Evolutionary conservation across 2,888 invertebrate genomes (phyloP), one percentile per base, ranked within the genome.

Genomic region (Rhagium mordax): DNA sequence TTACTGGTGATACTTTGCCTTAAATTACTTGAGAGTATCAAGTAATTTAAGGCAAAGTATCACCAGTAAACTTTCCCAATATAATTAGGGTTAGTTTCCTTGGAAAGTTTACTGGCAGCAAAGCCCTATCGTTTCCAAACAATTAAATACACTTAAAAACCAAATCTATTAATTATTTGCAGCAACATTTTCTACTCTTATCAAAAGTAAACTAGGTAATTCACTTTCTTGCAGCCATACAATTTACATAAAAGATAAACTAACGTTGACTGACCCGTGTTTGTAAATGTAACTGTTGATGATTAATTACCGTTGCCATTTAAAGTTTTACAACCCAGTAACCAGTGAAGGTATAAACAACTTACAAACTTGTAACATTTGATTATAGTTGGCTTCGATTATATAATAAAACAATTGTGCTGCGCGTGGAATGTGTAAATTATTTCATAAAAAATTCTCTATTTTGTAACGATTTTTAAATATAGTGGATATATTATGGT

Each of bases 271-370:
- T 20, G 47, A n/a, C n/a, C 62, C 2, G 61, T 47, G 21, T 41
- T 61, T 61, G 21, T 41, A 61, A 61, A 61, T 48, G 15, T 2
- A 16, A 16, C 29, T 18, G 16, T 18, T 18, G 27, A 27, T 64
- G 64, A 48, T 64, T 27, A 62, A 62, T 47, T 21, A 24, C 24
- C n/a, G 13, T 62, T 21, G 61, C 48, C 48, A 41, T 62, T 62
- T 48, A 18, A 24, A 57, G 24, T 48, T 41, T 47, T 62, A 62
- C 41, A 62, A 62, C 47, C 20, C 21, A 48, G 61, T 21, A 24
- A 61, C 10, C 13, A 47, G 61, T 21, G 24, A 48, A 47, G 20
- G 47, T 18, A 48, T 47, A 21, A 21, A 48, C 41, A 62, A 15
- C 21, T 48, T 48, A 48, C 41, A n/a, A 33, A 16, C 41, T 41